These are phyloP conservation scores for Anser cygnoides DNA, from an alignment of 2,113 vertebrate genomes.

Conservation along the genomic window DNA sequence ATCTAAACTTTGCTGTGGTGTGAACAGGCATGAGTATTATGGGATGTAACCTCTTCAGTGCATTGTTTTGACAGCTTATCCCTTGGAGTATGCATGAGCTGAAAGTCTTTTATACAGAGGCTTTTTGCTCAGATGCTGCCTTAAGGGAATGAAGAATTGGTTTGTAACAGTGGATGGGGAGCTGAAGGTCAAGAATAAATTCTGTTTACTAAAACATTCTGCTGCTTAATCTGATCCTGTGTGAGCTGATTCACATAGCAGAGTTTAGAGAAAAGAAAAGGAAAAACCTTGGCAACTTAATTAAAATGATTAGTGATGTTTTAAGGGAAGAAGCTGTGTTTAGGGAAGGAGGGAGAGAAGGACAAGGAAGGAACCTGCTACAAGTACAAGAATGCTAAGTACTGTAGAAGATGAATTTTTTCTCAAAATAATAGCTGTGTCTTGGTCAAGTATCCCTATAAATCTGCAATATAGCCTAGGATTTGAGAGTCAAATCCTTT, in stretches of 20 bases:
- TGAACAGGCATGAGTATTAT: neutral
- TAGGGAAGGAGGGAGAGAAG: neutral
- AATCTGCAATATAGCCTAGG: neutral
- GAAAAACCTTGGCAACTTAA: slow-evolving; percentile 35
- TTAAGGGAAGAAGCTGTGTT: neutral
- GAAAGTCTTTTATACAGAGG: neutral
- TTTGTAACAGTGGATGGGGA: neutral
- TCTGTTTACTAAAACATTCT: slow-evolving; percentile 15
- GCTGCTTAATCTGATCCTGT: slow-evolving; percentile 16
- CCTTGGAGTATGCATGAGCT: neutral
- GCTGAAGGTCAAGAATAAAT: slow-evolving; percentile 33
- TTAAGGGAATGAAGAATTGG: slow-evolving; percentile 11
- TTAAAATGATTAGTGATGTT: slow-evolving; percentile 24
- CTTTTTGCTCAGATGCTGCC: neutral
- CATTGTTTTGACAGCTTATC: neutral
- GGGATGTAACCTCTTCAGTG: neutral
- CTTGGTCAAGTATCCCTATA: neutral
- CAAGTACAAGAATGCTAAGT: neutral
- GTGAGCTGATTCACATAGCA: neutral
- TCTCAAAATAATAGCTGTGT: slow-evolving; percentile 35
- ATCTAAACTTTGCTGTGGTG: neutral
- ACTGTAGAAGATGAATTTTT: slow-evolving; percentile 14
- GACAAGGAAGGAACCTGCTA: slow-evolving; percentile 7
- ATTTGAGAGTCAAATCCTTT: slow-evolving; percentile 1
- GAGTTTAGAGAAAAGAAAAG: slow-evolving; percentile 7